These are phyloP conservation scores for Macquaria ambigua DNA, from an alignment of 2,113 vertebrate genomes.

Conservation along the genomic window DNA sequence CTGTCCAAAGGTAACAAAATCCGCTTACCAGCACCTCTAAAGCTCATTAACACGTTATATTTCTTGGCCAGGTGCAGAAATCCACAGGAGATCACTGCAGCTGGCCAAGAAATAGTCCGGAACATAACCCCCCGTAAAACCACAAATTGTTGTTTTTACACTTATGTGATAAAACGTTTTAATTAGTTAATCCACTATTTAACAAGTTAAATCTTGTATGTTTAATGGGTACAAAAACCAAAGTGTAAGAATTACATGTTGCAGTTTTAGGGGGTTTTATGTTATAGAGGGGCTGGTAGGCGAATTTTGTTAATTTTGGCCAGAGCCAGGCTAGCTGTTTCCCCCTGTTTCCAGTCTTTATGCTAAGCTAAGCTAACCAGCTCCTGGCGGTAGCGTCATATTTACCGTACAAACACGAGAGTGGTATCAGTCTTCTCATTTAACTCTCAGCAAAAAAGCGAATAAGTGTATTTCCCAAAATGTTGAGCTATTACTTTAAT, in stretches of 20 bases:
- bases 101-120: not conserved
- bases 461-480: not conserved
- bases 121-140: not conserved
- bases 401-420: not conserved
- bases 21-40: too few species aligned
- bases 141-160: not conserved
- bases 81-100: not conserved
- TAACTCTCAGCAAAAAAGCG: too few species aligned
- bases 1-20: too few species aligned
- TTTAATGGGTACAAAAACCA: not conserved
- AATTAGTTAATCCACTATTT: too few species aligned
- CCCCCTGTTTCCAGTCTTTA: not conserved
- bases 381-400: not conserved
- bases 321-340: not conserved
- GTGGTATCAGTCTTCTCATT: not conserved
- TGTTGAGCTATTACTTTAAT: not conserved
- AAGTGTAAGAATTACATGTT: not conserved
- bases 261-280: not conserved
- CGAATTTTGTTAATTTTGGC: not conserved
- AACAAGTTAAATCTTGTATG: too few species aligned
- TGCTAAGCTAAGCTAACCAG: not conserved
- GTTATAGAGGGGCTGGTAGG: not conserved
- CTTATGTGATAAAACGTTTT: too few species aligned
- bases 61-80: not conserved
- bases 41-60: too few species aligned